phyloP scores from a whole-genome alignment of 2,888 invertebrate genomes.

The Hyposoter didymator region DNA sequence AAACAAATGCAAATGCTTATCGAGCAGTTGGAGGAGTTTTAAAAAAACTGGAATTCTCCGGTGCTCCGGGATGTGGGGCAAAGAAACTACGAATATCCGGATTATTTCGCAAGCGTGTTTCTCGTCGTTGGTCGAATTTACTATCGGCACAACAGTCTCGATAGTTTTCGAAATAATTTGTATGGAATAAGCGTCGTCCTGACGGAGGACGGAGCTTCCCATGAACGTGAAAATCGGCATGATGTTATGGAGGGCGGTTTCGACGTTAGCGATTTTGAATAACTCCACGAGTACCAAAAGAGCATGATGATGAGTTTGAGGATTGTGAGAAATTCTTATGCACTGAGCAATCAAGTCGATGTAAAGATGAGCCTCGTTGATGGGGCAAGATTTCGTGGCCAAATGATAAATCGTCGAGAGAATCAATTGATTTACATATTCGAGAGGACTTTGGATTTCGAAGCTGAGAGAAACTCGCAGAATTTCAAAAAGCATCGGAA shows the following conservation, averaged over 20 bases:
- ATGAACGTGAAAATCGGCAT: constrained; percentile 99
- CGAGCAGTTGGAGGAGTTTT: constrained; percentile 91
- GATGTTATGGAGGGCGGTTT: constrained; percentile 90
- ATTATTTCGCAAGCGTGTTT: constrained; percentile 88
- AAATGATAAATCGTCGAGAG: constrained; percentile 90
- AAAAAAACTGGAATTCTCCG: constrained; percentile 92
- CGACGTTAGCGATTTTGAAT: constrained; percentile 78
- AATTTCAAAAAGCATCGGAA: constrained; percentile 92
- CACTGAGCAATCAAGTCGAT: constrained; percentile 94
- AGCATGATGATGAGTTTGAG: constrained; percentile 98
- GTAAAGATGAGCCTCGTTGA: constrained; percentile 86
- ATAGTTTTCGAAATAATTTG: constrained; percentile 96
- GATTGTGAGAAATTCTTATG: constrained; percentile 95
- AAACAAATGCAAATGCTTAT: constrained; percentile 90
- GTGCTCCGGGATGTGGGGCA: constrained; percentile 97
- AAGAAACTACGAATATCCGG: constrained; percentile 95
- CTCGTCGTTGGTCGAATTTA: constrained; percentile 84
- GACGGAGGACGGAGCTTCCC: constrained; percentile 96
- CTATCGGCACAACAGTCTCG: constrained; percentile 94
- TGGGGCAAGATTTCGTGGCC: constrained; percentile 71
- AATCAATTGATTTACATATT: constrained; percentile 95
- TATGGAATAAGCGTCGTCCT: constrained; percentile 97
- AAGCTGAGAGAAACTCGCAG: constrained; percentile 91
- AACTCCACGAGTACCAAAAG: constrained; percentile 91
- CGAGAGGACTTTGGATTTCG: constrained; percentile 92